phyloP scores from a whole-genome alignment of 2,888 invertebrate species.

The Gymnocheta viridis region DNA sequence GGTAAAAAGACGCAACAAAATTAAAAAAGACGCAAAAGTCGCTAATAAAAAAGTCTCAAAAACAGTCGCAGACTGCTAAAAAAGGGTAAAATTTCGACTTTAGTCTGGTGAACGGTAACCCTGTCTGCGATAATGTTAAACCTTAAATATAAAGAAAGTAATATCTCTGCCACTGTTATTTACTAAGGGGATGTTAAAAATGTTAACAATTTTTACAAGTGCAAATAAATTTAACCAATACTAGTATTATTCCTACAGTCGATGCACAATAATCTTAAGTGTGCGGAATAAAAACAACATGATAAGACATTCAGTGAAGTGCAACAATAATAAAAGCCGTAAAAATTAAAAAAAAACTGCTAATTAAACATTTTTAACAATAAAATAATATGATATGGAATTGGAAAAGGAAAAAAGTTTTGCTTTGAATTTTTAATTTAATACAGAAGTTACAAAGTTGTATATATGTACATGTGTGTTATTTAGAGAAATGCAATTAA shows the following conservation, averaged over 20 bases:
- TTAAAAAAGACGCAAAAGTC: no score
- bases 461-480: background rate
- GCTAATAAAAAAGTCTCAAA: no score
- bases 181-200: conserved; percentile 9
- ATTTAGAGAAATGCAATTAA: no score
- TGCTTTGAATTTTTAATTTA: background rate
- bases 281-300: conserved; percentile 18
- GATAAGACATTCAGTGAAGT: conserved; percentile 50
- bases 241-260: conserved; percentile 7
- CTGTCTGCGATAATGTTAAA: background rate
- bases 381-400: background rate
- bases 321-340: conserved; percentile 20
- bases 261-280: conserved; percentile 36
- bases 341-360: conserved; percentile 7
- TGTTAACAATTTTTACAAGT: conserved; percentile 14
- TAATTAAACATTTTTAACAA: conserved; percentile 16
- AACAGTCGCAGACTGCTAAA: no score
- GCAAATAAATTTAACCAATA: background rate
- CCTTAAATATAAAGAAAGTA: background rate
- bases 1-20: no score
- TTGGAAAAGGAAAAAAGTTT: background rate
- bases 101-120: no score
- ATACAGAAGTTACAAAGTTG: background rate
- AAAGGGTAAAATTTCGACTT: no score
- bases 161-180: background rate